Percentiles rank a stretch among this genome's conserved stretches.
Conservation (phyloP, 2,888 invertebrate species). For the Diplolepis rosae region DNA sequence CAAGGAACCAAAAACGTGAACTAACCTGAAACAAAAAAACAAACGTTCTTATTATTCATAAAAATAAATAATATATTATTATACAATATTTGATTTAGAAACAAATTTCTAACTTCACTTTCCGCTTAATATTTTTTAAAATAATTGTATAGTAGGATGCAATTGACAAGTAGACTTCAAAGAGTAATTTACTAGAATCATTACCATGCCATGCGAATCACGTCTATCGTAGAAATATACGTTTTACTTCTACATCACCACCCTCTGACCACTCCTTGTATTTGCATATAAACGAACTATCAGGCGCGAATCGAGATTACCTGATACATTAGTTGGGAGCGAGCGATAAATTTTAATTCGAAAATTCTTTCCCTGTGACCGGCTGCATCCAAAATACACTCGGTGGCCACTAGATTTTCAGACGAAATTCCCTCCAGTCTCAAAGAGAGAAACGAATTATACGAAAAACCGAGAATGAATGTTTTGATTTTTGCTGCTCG, state of each 20-base stretch:
- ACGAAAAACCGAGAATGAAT: too few species aligned
- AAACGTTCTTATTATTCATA: neutral
- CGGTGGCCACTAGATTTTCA: neutral
- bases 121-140: too few species aligned
- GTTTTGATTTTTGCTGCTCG: too few species aligned
- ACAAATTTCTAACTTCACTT: neutral
- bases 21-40: constrained; percentile 14
- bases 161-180: neutral
- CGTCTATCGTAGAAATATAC: constrained; percentile 36
- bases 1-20: neutral
- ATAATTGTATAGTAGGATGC: neutral
- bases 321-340: constrained; percentile 43
- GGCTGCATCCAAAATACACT: constrained; percentile 12
- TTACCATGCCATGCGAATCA: constrained; percentile 40
- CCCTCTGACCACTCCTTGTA: constrained; percentile 48
- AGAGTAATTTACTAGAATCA: constrained; percentile 35
- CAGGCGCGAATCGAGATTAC: constrained; percentile 43
- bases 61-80: too few species aligned
- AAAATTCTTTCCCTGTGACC: constrained; percentile 33
- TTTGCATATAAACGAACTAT: constrained; percentile 69
- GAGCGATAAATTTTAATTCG: constrained; percentile 35
- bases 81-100: neutral
- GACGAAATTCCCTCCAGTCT: constrained; percentile 2
- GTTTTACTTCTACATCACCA: constrained; percentile 40
- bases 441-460: constrained; percentile 5